Evolutionary conservation across 2,113 vertebrate genomes (phyloP), one percentile per base, ranked within the genome.

Genomic region (Pygoscelis adeliae): DNA sequence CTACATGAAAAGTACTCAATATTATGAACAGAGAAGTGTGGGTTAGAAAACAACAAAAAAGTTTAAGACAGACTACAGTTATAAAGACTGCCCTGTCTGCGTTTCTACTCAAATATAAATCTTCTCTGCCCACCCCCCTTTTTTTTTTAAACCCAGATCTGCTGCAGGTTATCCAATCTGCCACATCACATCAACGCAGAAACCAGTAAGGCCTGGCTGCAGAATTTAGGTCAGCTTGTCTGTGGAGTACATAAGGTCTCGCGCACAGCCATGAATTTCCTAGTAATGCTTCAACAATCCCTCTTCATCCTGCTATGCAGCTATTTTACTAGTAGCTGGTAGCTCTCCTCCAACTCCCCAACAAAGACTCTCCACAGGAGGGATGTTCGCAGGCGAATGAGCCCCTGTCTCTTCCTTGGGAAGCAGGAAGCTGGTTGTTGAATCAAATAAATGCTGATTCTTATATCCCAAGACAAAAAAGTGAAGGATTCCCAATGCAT

Each of bases 191-290:
- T 87, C 91, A 84, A 30, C 2, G 6, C 53, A 91, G 84, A 93
- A 91, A 66, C 47, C 93, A 96, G 71, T n/a, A 92, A 47, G 58
- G 93, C 74, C 82, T 70, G 74, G 89, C 74, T 94, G 82, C 74
- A 83, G 93, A 91, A 97, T 96, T 95, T 90, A 97, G 94, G 96
- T 97, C 97, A 97, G 63, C 95, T 91, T 22, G 91, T 87, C 94
- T 97, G 89, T 13, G 15, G 89, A 94, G 81, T 59, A 94, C 62
- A 9, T 80, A 87, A 96, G 87, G 93, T 89, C 94, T 93, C 80
- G 62, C 67, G 79, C 63, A 81, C 18, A 95, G 91, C 62, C 82
- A 85, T 55, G 65, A 79, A 89, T 92, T 93, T 96, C 80, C 93
- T 72, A 91, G 94, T 94, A 97, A 95, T 82, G 82, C 96, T 94